These are phyloP conservation scores for Aleiodes leptofemur DNA, from an alignment of 2,888 invertebrate genomes.

Conservation along the genomic window DNA sequence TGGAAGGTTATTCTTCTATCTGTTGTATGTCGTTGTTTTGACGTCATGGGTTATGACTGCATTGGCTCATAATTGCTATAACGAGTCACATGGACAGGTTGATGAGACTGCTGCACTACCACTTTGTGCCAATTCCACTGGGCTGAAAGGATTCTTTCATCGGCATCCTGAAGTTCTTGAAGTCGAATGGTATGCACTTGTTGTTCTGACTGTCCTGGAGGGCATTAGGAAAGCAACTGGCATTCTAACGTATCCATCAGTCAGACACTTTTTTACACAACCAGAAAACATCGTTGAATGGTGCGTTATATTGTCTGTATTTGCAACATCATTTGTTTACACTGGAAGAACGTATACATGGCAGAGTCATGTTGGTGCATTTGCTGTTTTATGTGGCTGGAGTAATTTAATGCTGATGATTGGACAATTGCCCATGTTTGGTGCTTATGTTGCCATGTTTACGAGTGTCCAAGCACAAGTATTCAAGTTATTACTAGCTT, in stretches of 20 bases:
- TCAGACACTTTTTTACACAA: conserved; percentile 88
- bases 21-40: conserved; percentile 87
- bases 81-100: conserved; percentile 80
- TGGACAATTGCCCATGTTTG: conserved; percentile 91
- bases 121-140: conserved; percentile 82
- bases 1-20: conserved; percentile 86
- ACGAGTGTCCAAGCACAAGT: conserved; percentile 92
- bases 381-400: conserved; percentile 91
- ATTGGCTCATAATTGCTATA: conserved; percentile 89
- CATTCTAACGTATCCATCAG: conserved; percentile 87
- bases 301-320: conserved; percentile 90
- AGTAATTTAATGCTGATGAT: conserved; percentile 94
- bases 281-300: conserved; percentile 92
- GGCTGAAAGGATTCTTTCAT: conserved; percentile 84
- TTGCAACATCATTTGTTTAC: conserved; percentile 88
- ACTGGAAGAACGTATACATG: conserved; percentile 86
- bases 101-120: conserved; percentile 77
- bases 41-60: conserved; percentile 89
- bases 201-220: conserved; percentile 87
- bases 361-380: conserved; percentile 92
- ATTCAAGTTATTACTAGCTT: conserved; percentile 89
- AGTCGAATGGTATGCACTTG: conserved; percentile 89
- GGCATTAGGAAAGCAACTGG: conserved; percentile 88
- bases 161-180: conserved; percentile 87
- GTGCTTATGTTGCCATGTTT: conserved; percentile 94